Evolutionary conservation across 2,797 vertebrate species (phyloP).

Genomic region (Naso thynnoides): DNA sequence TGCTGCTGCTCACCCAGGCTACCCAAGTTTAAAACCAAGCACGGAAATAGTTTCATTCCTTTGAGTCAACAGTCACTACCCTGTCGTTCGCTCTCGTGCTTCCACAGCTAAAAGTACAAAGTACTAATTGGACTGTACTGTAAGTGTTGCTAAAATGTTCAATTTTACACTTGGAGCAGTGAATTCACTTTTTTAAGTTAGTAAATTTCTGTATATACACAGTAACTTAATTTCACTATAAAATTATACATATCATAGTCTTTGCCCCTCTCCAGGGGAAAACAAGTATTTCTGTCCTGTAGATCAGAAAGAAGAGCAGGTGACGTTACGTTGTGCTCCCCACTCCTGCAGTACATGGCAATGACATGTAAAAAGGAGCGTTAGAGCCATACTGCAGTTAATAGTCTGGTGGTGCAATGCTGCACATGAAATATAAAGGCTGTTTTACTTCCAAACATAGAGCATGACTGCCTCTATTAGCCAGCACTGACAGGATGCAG

Average conservation of each 20-base stretch:
- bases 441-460: not conserved
- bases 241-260: no score
- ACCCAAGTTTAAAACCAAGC: no score
- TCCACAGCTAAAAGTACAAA: no score
- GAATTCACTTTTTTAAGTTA: not conserved
- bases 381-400: slow-evolving; percentile 9
- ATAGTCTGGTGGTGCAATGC: not conserved
- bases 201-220: not conserved
- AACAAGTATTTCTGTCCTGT: not conserved
- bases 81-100: no score
- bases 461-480: slow-evolving; percentile 1
- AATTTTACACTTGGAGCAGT: no score
- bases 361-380: not conserved
- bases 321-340: not conserved
- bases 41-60: no score
- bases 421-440: not conserved
- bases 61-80: no score
- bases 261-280: not conserved
- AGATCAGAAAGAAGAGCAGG: not conserved
- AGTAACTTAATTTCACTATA: no score
- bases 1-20: no score
- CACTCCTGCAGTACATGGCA: no score
- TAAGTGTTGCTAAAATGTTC: no score
- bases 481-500: slow-evolving; percentile 1
- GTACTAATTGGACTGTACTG: no score